Conservation (phyloP, 2,888 invertebrate genomes). For the Uropetala carovei region DNA sequence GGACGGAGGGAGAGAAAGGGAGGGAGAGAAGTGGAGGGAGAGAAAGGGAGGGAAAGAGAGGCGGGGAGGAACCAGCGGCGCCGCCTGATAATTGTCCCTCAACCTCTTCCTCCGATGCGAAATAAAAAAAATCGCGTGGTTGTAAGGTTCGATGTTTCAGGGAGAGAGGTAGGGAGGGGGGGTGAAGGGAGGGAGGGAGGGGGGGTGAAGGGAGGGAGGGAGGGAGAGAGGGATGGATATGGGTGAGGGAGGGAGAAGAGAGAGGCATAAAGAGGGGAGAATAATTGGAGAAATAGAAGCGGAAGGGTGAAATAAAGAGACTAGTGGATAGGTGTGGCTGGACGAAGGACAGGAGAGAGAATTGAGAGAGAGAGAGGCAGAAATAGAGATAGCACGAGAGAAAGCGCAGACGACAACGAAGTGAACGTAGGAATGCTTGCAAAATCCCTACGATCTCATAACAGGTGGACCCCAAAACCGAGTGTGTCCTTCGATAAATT, state of each 20-base stretch:
- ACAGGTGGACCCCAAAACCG: constrained; percentile 12
- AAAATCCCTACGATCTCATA: constrained; percentile 14
- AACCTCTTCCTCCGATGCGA: constrained; percentile 51
- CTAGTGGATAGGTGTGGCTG: neutral
- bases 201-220: no score
- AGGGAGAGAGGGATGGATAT: neutral
- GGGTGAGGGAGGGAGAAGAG: no score
- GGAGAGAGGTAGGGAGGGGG: neutral
- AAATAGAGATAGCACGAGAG: constrained; percentile 6
- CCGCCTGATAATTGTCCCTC: constrained; percentile 62
- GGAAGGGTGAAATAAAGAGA: constrained; percentile 15
- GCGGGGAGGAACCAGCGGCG: constrained; percentile 1
- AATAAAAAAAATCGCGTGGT: constrained; percentile 62
- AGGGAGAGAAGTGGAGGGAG: neutral
- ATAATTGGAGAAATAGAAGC: constrained; percentile 43
- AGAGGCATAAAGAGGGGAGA: neutral
- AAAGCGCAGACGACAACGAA: neutral
- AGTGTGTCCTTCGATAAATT: neutral
- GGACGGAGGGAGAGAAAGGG: constrained; percentile 48
- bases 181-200: neutral
- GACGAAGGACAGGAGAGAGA: neutral
- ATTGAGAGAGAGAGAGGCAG: neutral
- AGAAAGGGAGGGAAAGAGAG: neutral
- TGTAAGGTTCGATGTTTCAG: constrained; percentile 55
- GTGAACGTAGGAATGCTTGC: constrained; percentile 29